Base-by-base conservation (phyloP, 2,797 vertebrate species). In the Arctocebus calabarensis region DNA sequence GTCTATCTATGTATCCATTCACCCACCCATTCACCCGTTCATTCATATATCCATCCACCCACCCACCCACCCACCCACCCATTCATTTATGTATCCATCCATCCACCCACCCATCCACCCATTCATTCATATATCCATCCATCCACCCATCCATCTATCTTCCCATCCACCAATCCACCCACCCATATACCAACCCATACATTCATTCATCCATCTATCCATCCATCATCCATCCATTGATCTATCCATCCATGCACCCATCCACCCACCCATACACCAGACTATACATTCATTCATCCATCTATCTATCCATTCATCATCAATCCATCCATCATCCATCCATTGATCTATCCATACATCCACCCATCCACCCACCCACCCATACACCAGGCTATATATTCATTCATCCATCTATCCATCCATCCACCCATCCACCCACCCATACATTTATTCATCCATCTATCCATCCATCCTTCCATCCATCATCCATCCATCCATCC, bases 11-110 rank as follows among this genome's bases (percentile, higher is more conserved):
- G 7, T 10, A 61, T 25, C 57, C 11, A 27, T 29, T 61, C 16
- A 48, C 66, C 34, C 6, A 0, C 2, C n/a, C n/a, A 20, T 7
- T 29, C 61, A 6, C 4, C 23, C 4, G 43, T 23, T 23, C 4
- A 16, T n/a, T 37, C 20, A 29, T 43, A 13, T 13, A 48, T 48
- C 12, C 48, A 48, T 48, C 13, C 13, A 48, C 14, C 48, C 48
- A 48, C 3, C 13, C 13, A 52, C 3, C 48, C 14, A 52, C 4
- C 13, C 14, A 37, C 5, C 17, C 55, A 16, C 32, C 40, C 12
- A 45, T 74, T 5, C 71, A 23, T 6, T 16, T 19, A 45, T 29
- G 40, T 19, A 9, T 13, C 5, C 52, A 5, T 66, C 19, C 7
- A 40, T 52, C 6, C 62, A 34, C 8, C 34, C 43, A 10, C 25